Percentiles rank a stretch among this genome's conserved stretches.
These are phyloP conservation scores for Callopanchax toddi DNA, from an alignment of 2,113 vertebrate species.

Conservation along the genomic window DNA sequence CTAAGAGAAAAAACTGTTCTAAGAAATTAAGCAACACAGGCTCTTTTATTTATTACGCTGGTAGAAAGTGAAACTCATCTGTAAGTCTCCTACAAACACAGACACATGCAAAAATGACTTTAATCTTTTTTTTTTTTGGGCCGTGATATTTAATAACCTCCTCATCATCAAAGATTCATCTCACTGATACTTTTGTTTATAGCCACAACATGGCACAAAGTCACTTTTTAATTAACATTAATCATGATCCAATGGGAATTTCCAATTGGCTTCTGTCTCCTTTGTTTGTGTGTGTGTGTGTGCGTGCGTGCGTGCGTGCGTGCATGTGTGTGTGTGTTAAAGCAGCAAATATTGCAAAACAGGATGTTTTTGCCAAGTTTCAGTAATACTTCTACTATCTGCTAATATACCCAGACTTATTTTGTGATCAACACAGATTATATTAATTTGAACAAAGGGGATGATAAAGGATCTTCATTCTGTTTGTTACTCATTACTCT, in stretches of 20 bases:
- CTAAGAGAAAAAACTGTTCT: no score
- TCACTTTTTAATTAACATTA: no score
- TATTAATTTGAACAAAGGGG: no score
- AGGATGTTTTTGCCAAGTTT: not conserved
- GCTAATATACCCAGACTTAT: not conserved
- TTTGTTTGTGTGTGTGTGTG: no score
- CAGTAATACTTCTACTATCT: not conserved
- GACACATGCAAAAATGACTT: not conserved
- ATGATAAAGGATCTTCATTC: not conserved
- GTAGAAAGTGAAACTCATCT: conserved; percentile 8
- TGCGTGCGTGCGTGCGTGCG: no score
- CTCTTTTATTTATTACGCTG: conserved; percentile 5
- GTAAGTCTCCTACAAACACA: not conserved
- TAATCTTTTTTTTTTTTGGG: not conserved
- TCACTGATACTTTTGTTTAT: no score
- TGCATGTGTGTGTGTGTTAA: not conserved
- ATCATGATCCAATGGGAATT: not conserved
- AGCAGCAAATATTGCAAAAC: not conserved
- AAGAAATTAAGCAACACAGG: no score
- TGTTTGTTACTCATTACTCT: no score
- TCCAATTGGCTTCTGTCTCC: no score
- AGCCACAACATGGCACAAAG: no score
- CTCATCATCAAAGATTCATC: no score
- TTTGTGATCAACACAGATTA: not conserved
- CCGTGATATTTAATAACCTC: no score